A percentile compares a stretch with the other conserved stretches of the same genome.
Evolutionary conservation across 2,797 vertebrate species (phyloP).

Genomic region (Hapalemur alaotrensis): DNA sequence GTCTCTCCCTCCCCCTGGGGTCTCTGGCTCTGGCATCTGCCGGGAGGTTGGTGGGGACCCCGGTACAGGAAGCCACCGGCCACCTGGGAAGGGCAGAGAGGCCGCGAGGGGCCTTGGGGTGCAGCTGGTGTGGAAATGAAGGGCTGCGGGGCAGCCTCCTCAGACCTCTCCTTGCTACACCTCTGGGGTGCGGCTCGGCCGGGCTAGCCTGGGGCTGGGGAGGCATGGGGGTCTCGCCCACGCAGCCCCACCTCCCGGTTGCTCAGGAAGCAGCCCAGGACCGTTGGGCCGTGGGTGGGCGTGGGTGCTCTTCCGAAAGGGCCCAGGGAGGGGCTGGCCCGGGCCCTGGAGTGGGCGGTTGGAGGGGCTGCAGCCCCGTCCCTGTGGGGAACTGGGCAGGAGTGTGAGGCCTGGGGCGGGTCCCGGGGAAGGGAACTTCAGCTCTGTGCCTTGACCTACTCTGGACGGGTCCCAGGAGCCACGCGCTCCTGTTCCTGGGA

Average conservation of each 20-base stretch:
- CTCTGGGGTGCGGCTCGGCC: neutral
- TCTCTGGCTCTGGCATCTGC: neutral
- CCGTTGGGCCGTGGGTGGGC: neutral
- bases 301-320: neutral
- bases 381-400: neutral
- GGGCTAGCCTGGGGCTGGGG: neutral
- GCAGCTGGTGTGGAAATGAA: neutral
- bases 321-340: neutral
- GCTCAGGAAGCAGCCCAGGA: neutral
- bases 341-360: rapidly evolving
- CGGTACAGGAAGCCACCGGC: neutral
- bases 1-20: neutral
- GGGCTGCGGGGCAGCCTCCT: neutral
- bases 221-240: neutral
- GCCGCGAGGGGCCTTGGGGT: neutral
- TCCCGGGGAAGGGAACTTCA: neutral
- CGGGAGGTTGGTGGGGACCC: too few relatives aligned
- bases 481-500: neutral
- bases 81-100: neutral
- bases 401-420: neutral
- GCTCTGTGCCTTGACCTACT: rapidly evolving
- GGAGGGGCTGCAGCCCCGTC: neutral
- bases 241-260: neutral
- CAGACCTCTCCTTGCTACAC: too few relatives aligned
- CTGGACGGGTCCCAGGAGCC: neutral